These are phyloP conservation scores for Leistus spinibarbis DNA, from an alignment of 2,888 invertebrate genomes.

Conservation along the genomic window DNA sequence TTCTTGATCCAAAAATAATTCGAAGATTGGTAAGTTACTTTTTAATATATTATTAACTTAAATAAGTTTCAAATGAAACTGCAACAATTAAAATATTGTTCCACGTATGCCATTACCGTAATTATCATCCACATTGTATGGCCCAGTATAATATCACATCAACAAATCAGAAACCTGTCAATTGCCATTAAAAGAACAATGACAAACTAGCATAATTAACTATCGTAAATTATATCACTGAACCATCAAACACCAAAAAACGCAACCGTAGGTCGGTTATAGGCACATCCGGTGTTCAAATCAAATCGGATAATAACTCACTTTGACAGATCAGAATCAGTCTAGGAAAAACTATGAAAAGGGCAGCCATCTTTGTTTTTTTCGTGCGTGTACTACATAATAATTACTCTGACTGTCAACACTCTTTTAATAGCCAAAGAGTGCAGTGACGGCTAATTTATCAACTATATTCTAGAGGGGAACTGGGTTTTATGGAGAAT, in stretches of 20 bases:
- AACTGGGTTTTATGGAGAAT: not conserved
- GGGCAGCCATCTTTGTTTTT: not conserved
- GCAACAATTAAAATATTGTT: not conserved
- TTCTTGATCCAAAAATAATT: no score
- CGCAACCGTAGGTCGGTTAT: not conserved
- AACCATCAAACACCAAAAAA: not conserved
- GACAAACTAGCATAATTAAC: not conserved
- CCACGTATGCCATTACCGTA: not conserved
- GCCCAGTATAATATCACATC: not conserved
- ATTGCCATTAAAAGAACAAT: not conserved
- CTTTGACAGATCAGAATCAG: not conserved
- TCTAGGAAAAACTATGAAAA: not conserved
- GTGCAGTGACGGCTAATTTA: not conserved
- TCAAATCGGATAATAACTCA: not conserved
- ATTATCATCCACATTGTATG: not conserved
- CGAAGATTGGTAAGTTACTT: no score
- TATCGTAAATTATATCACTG: not conserved
- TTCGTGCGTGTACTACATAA: conserved; percentile 25
- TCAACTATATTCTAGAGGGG: not conserved
- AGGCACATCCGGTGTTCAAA: not conserved
- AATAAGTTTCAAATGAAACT: no score
- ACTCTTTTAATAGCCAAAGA: conserved; percentile 11
- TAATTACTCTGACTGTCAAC: conserved; percentile 26
- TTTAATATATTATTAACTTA: no score
- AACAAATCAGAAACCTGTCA: not conserved